Percentiles rank a stretch among this genome's conserved stretches.
phyloP scores from a whole-genome alignment of 1,140 invertebrate genomes.

The Pseudomyrmex concolor region DNA sequence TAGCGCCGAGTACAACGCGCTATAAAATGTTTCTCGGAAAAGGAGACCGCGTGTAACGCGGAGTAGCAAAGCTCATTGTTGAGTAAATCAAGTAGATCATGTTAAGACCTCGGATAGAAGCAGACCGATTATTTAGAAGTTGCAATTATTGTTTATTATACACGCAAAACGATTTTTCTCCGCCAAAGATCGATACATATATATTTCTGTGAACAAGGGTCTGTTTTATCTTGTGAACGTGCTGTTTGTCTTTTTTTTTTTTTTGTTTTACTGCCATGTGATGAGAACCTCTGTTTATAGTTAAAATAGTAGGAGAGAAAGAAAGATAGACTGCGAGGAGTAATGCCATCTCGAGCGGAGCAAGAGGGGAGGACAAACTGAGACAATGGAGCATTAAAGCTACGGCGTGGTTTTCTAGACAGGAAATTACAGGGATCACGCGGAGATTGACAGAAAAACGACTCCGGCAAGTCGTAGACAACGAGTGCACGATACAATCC shows the following conservation, averaged over 20 bases:
- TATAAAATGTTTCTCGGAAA: conserved; percentile 67
- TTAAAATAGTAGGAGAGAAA: conserved; percentile 80
- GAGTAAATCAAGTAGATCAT: too few species aligned
- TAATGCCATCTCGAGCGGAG: conserved; percentile 61
- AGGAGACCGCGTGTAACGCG: neutral
- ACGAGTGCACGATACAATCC: conserved; percentile 63
- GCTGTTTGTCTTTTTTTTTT: neutral
- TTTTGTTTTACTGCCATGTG: conserved; percentile 24
- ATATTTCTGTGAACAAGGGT: neutral
- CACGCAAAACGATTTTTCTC: conserved; percentile 1
- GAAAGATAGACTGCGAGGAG: conserved; percentile 64
- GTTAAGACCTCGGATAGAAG: too few species aligned
- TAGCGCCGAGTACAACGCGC: conserved; percentile 1
- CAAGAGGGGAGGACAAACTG: conserved; percentile 67
- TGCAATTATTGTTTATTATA: neutral
- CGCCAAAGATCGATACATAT: neutral
- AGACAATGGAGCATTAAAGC: conserved; percentile 85
- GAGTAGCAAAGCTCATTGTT: conserved; percentile 9
- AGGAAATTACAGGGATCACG: conserved; percentile 85
- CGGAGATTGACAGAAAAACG: conserved; percentile 85
- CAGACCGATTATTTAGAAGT: neutral
- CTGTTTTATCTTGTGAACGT: neutral
- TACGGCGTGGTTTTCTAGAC: conserved; percentile 83
- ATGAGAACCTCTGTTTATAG: conserved; percentile 79
- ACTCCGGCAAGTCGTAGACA: conserved; percentile 73